Evolutionary conservation across 1,140 invertebrate genomes (phyloP).

Genomic region (Propsilocerus akamusi): DNA sequence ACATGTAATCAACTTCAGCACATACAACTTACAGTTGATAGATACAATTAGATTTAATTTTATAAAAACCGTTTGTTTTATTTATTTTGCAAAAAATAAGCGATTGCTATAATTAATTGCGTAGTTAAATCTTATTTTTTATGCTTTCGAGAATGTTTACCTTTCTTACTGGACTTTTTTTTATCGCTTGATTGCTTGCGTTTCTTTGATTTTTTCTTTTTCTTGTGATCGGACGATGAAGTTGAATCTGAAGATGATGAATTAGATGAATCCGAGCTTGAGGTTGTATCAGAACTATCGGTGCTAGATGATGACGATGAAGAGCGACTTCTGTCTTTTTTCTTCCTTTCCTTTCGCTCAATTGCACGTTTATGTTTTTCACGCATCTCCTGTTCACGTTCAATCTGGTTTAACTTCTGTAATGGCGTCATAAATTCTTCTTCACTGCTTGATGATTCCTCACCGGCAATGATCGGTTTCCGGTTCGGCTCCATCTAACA

Average conservation of each 20-base stretch:
- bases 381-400: neutral
- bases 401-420: neutral
- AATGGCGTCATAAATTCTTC: neutral
- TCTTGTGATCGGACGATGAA: neutral
- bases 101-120: no score
- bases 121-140: neutral
- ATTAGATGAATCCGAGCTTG: neutral
- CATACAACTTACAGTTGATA: no score
- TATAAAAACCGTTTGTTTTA: no score
- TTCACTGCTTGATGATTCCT: neutral
- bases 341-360: no score
- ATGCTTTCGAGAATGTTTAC: neutral
- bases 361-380: neutral
- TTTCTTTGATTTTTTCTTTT: neutral
- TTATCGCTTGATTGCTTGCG: neutral
- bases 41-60: no score
- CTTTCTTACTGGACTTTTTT: neutral
- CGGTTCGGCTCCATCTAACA: constrained; percentile 28
- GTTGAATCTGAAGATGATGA: neutral
- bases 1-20: no score
- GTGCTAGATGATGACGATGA: neutral
- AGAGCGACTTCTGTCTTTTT: neutral
- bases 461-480: constrained; percentile 10
- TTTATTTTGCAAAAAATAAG: no score
- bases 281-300: neutral